These are phyloP conservation scores for Heteronetta atricapilla DNA, from an alignment of 2,113 vertebrate genomes.

Conservation along the genomic window DNA sequence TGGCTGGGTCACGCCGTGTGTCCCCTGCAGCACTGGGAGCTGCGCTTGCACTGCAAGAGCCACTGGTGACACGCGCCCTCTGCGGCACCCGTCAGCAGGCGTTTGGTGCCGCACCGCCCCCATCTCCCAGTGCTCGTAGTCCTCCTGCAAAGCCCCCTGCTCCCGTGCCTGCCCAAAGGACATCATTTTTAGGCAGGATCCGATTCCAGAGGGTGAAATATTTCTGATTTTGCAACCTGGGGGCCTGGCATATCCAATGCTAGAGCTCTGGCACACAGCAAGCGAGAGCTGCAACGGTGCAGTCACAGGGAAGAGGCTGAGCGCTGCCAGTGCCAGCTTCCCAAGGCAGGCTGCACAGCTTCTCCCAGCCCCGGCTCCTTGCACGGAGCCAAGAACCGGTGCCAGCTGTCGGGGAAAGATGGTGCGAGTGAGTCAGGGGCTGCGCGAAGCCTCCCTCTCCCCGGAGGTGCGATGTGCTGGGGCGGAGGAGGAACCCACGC, in stretches of 20 bases:
- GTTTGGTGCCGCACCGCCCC: neutral
- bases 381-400: fast-evolving
- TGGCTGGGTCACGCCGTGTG: neutral
- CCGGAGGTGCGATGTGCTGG: neutral
- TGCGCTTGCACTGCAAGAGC: neutral
- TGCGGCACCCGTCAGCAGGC: neutral
- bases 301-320: fast-evolving
- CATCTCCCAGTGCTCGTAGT: neutral
- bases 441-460: fast-evolving
- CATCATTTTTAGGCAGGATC: neutral
- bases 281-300: neutral
- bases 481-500: neutral
- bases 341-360: neutral
- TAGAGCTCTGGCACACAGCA: neutral
- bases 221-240: neutral
- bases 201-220: neutral
- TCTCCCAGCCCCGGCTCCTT: neutral
- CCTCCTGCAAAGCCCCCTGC: neutral
- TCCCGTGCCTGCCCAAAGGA: neutral
- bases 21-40: neutral
- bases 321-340: neutral
- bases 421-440: neutral
- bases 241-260: neutral
- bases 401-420: neutral
- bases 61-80: neutral